Evolutionary conservation across 2,113 vertebrate genomes (phyloP).

Genomic region (Neotragus moschatus): DNA sequence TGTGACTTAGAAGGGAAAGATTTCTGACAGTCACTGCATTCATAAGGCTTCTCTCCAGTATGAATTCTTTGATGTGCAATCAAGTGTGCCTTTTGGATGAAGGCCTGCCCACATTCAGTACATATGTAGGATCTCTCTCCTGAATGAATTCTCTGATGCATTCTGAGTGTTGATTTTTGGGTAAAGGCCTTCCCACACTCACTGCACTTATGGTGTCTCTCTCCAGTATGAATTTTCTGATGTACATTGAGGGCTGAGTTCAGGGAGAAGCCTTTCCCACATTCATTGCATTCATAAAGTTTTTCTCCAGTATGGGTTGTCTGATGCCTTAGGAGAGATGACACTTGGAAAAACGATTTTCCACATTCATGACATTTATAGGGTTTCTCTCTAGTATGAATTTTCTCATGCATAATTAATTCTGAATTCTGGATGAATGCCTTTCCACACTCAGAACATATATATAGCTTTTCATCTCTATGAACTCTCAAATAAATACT

Average conservation of each 20-base stretch:
- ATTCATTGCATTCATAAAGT: constrained; percentile 70
- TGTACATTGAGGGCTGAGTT: constrained; percentile 67
- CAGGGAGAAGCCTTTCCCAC: constrained; percentile 71
- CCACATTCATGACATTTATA: constrained; percentile 72
- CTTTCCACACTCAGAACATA: constrained; percentile 71
- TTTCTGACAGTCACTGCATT: constrained; percentile 69
- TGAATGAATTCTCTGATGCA: constrained; percentile 71
- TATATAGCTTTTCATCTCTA: constrained; percentile 67
- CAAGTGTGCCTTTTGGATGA: constrained; percentile 69
- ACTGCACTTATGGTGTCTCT: constrained; percentile 67
- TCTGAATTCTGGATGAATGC: constrained; percentile 72
- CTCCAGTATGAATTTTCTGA: constrained; percentile 68
- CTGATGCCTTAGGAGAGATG: constrained; percentile 73
- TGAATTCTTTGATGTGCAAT: constrained; percentile 72
- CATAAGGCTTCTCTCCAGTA: constrained; percentile 70
- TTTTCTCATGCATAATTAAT: constrained; percentile 71
- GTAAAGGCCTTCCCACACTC: constrained; percentile 73
- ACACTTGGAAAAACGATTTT: constrained; percentile 73
- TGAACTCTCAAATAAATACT: constrained; percentile 73
- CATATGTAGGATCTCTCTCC: constrained; percentile 70
- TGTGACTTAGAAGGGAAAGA: constrained; percentile 81
- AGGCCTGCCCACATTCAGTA: constrained; percentile 68
- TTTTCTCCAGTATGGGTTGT: constrained; percentile 64
- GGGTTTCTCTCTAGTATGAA: constrained; percentile 72
- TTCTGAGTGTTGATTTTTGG: constrained; percentile 69